Conservation (phyloP, 2,888 invertebrate genomes). For the Fragum sueziense region DNA sequence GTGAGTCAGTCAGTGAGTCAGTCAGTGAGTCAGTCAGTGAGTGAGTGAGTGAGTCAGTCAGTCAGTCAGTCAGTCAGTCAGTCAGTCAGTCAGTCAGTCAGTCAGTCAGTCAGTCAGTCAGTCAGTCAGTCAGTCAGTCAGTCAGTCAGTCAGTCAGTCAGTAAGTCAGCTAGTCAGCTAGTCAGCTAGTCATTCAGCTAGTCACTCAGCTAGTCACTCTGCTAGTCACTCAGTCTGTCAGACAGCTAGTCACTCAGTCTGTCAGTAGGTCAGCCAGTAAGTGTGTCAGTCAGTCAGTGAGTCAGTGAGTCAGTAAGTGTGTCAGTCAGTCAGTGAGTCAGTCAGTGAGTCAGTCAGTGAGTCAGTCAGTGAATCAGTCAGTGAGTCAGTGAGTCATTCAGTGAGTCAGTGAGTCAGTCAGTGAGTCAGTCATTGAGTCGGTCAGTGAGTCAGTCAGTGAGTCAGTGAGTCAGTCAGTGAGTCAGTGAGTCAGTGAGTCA, state of each 20-base stretch:
- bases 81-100: slow-evolving; percentile 25
- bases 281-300: too few species aligned
- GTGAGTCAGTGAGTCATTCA: background rate
- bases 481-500: background rate
- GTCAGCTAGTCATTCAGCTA: too few species aligned
- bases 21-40: background rate
- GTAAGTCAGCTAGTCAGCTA: too few species aligned
- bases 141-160: background rate
- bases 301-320: too few species aligned
- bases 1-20: background rate
- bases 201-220: too few species aligned
- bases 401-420: background rate
- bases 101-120: background rate
- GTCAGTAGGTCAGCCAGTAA: too few species aligned
- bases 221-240: too few species aligned
- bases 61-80: slow-evolving; percentile 34
- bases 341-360: background rate
- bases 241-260: too few species aligned
- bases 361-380: too few species aligned
- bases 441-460: too few species aligned
- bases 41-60: slow-evolving; percentile 10
- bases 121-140: background rate
- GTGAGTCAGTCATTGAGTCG: too few species aligned
- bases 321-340: background rate
- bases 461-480: background rate